These are phyloP conservation scores for Merodon equestris DNA, from an alignment of 2,888 invertebrate genomes.

Conservation along the genomic window DNA sequence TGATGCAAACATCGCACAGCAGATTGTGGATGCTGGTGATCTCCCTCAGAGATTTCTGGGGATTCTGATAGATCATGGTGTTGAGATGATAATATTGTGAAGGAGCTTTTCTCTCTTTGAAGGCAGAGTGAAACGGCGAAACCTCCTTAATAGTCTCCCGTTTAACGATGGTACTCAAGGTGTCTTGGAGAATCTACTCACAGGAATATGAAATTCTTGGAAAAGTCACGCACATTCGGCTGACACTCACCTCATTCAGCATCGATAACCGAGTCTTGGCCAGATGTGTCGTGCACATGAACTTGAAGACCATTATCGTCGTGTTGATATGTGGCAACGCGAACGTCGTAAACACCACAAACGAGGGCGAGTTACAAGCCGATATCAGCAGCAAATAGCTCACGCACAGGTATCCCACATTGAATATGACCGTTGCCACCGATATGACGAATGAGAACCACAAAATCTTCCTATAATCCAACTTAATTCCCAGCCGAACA, in stretches of 20 bases:
- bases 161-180: slow-evolving; percentile 74
- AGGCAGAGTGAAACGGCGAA: slow-evolving; percentile 74
- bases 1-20: slow-evolving; percentile 76
- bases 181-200: slow-evolving; percentile 74
- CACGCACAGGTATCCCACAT: slow-evolving; percentile 74
- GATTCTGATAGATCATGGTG: slow-evolving; percentile 74
- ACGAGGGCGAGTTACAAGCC: slow-evolving; percentile 75
- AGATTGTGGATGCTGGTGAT: slow-evolving; percentile 76
- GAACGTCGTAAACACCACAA: slow-evolving; percentile 75
- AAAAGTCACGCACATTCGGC: not conserved
- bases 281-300: slow-evolving; percentile 74
- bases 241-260: slow-evolving; percentile 74
- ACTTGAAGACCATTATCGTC: slow-evolving; percentile 76
- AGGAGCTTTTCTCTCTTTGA: slow-evolving; percentile 23
- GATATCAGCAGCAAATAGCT: slow-evolving; percentile 74
- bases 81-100: slow-evolving; percentile 73
- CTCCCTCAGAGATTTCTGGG: slow-evolving; percentile 74
- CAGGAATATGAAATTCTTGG: no score
- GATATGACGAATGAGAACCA: slow-evolving; percentile 74
- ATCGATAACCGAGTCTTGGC: slow-evolving; percentile 75
- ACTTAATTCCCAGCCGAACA: slow-evolving; percentile 74
- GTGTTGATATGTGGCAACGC: slow-evolving; percentile 77
- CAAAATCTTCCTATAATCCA: slow-evolving; percentile 75
- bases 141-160: slow-evolving; percentile 72
- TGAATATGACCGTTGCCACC: slow-evolving; percentile 74